Percentiles rank a stretch among this genome's conserved stretches.
These are phyloP conservation scores for Ostrea edulis DNA, from an alignment of 1,140 invertebrate genomes.

Conservation along the genomic window DNA sequence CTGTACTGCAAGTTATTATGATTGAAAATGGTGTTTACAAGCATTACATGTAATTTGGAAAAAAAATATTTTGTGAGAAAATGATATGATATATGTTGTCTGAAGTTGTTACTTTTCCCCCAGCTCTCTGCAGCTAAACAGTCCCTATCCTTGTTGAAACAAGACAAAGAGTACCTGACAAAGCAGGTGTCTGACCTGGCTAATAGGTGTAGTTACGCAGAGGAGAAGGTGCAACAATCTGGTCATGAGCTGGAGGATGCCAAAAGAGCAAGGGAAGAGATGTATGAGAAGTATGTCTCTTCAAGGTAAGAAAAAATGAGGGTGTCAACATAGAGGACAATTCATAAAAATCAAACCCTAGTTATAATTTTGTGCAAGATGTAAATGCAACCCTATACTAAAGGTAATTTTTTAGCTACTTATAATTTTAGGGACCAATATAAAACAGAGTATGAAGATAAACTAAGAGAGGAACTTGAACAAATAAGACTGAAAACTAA, in stretches of 20 bases:
- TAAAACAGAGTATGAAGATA: constrained; percentile 79
- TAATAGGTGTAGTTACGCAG: constrained; percentile 70
- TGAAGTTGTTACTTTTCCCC: constrained; percentile 29
- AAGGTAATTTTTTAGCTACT: neutral
- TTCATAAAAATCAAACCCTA: too few species aligned
- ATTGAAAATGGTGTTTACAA: too few species aligned
- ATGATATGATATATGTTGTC: too few species aligned
- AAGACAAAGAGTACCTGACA: constrained; percentile 79
- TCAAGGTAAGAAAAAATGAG: constrained; percentile 71
- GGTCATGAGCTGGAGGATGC: constrained; percentile 75
- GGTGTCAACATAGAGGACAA: too few species aligned
- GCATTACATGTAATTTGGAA: too few species aligned
- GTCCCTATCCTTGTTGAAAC: constrained; percentile 74
- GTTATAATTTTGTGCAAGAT: too few species aligned
- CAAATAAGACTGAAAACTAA: constrained; percentile 76
- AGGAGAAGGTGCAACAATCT: constrained; percentile 75
- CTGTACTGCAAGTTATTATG: too few species aligned
- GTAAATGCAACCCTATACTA: too few species aligned
- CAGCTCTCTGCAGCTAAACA: constrained; percentile 75
- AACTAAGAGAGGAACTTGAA: constrained; percentile 77
- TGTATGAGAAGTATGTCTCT: constrained; percentile 80
- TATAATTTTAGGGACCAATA: constrained; percentile 76
- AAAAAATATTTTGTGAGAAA: too few species aligned
- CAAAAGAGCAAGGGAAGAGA: constrained; percentile 77
- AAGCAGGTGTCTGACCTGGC: constrained; percentile 75